Evolutionary conservation across 2,888 invertebrate species (phyloP).

Genomic region (Brachypterus glaber): DNA sequence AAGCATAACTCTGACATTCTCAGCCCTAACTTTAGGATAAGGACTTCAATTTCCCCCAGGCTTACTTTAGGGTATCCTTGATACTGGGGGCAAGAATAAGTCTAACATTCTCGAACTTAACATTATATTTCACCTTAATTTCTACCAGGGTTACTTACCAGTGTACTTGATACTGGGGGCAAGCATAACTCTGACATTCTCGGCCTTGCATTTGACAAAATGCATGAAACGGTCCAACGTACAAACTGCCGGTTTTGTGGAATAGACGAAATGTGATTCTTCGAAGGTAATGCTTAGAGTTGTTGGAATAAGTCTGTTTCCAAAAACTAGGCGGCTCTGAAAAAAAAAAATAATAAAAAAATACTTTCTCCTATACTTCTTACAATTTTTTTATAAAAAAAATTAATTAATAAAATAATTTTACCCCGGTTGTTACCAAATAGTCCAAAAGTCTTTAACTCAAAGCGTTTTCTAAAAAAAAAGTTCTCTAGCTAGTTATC

Average conservation of each 20-base stretch:
- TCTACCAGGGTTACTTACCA: constrained; percentile 41
- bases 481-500: too few relatives aligned
- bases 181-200: constrained; percentile 90
- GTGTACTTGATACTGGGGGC: constrained; percentile 95
- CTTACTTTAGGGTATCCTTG: too few relatives aligned
- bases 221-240: constrained; percentile 93
- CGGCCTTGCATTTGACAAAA: constrained; percentile 86
- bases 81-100: constrained; percentile 94
- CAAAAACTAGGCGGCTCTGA: constrained; percentile 85
- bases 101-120: constrained; percentile 94
- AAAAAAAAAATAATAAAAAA: constrained; percentile 22
- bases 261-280: constrained; percentile 89
- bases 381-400: too few relatives aligned
- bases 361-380: too few relatives aligned
- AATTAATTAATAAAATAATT: too few relatives aligned
- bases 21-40: too few relatives aligned
- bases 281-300: constrained; percentile 87
- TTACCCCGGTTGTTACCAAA: too few relatives aligned
- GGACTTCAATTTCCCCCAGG: too few relatives aligned
- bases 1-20: too few relatives aligned
- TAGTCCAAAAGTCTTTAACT: too few relatives aligned
- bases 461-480: too few relatives aligned
- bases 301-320: constrained; percentile 88
- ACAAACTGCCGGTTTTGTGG: constrained; percentile 90
- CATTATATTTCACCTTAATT: too few relatives aligned